phyloP scores from a whole-genome alignment of 2,888 invertebrate species.

The Clivina fossor region DNA sequence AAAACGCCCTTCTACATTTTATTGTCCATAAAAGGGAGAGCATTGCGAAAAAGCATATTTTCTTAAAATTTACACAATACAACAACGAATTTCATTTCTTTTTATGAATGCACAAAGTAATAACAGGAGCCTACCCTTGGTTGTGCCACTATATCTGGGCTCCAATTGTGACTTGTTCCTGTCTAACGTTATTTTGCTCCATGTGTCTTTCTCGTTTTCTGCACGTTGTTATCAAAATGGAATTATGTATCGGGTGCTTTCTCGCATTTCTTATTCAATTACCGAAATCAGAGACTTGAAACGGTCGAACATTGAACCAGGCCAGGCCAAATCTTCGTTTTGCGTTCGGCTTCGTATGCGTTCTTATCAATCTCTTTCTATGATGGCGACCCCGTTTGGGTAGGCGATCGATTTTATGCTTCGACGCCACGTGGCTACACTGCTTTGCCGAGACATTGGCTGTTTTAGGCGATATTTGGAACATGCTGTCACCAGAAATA shows the following conservation, averaged over 20 bases:
- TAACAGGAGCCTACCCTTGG: not conserved
- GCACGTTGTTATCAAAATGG: slow-evolving; percentile 10
- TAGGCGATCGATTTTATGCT: slow-evolving; percentile 10
- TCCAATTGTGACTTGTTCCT: not conserved
- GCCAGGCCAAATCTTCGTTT: slow-evolving; percentile 13
- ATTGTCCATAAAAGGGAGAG: too few species aligned
- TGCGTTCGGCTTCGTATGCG: slow-evolving; percentile 17
- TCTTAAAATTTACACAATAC: slow-evolving; percentile 14
- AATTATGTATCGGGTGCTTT: slow-evolving; percentile 4
- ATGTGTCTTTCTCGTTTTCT: not conserved
- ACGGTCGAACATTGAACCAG: too few species aligned
- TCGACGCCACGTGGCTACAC: slow-evolving; percentile 6
- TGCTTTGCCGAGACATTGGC: not conserved
- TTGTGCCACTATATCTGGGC: too few species aligned
- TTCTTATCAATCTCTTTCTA: slow-evolving; percentile 14
- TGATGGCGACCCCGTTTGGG: not conserved
- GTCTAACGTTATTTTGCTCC: not conserved
- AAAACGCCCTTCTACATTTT: too few species aligned
- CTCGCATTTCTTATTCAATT: slow-evolving; percentile 21
- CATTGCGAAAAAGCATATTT: slow-evolving; percentile 14
- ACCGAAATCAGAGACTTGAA: slow-evolving; percentile 17
- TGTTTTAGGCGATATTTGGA: too few species aligned
- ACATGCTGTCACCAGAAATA: too few species aligned
- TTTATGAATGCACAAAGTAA: slow-evolving; percentile 7
- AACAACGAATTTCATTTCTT: slow-evolving; percentile 8